Evolutionary conservation across 2,888 invertebrate species (phyloP).

Genomic region (Ceratothoa steindachneri): DNA sequence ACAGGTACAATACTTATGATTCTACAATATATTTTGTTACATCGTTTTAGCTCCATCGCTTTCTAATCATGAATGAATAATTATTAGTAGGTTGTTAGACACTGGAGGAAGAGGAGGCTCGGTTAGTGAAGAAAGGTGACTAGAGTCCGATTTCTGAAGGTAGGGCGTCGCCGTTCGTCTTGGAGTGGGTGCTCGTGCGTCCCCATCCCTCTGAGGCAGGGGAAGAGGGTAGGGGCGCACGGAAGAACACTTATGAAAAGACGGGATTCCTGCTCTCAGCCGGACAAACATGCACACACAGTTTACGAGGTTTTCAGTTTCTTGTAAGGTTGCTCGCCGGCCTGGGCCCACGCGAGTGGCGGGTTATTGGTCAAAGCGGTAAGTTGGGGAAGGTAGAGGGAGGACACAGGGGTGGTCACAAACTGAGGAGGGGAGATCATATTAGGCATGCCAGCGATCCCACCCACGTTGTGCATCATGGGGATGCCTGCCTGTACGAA

Average conservation of each 20-base stretch:
- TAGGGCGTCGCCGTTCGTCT: slow-evolving; percentile 32
- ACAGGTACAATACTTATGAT: slow-evolving; percentile 43
- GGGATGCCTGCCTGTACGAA: slow-evolving; percentile 19
- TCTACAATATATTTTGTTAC: slow-evolving; percentile 43
- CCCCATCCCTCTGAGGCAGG: no score
- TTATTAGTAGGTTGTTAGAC: slow-evolving; percentile 46
- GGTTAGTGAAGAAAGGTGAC: slow-evolving; percentile 42
- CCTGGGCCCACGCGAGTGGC: slow-evolving; percentile 54
- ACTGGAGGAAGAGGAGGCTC: slow-evolving; percentile 34
- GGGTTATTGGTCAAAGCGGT: slow-evolving; percentile 51
- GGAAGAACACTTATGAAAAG: slow-evolving; percentile 25
- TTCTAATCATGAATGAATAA: slow-evolving; percentile 37
- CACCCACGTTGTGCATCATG: slow-evolving; percentile 21
- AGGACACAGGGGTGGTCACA: slow-evolving; percentile 25
- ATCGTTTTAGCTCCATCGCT: slow-evolving; percentile 36
- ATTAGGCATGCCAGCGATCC: slow-evolving; percentile 20
- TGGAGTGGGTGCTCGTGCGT: slow-evolving; percentile 20
- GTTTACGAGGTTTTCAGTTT: slow-evolving; percentile 81
- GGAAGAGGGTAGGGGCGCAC: not conserved
- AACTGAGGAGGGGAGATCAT: slow-evolving; percentile 22
- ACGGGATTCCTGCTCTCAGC: slow-evolving; percentile 31
- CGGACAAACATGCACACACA: slow-evolving; percentile 37
- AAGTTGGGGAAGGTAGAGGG: slow-evolving; percentile 50
- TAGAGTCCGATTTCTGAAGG: slow-evolving; percentile 46
- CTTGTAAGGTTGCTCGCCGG: slow-evolving; percentile 77